Percentiles rank a stretch among this genome's conserved stretches.
These are phyloP conservation scores for Ochlodes sylvanus DNA, from an alignment of 2,888 invertebrate species.

Conservation along the genomic window DNA sequence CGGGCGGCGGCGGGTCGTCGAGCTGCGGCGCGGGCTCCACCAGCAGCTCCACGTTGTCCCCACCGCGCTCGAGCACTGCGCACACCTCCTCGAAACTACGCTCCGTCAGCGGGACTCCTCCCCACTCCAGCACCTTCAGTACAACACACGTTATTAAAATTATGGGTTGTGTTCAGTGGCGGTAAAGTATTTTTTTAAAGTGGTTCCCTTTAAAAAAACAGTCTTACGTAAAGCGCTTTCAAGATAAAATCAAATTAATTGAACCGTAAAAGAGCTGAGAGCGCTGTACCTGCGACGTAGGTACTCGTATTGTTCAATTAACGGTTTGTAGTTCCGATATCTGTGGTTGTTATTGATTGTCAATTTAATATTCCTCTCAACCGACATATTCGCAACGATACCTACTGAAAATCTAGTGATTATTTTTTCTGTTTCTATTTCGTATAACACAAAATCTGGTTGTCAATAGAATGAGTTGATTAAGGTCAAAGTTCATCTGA, in stretches of 20 bases:
- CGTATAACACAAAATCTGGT: too few relatives aligned
- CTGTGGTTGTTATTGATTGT: not conserved
- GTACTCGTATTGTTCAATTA: not conserved
- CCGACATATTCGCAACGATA: too few relatives aligned
- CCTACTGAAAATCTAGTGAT: too few relatives aligned
- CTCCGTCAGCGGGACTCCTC: slow-evolving; percentile 94
- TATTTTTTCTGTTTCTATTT: too few relatives aligned
- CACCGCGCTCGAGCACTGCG: slow-evolving; percentile 94
- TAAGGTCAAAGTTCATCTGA: too few relatives aligned
- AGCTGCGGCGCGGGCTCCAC: slow-evolving; percentile 94
- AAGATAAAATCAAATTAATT: not conserved
- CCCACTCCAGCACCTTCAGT: slow-evolving; percentile 94
- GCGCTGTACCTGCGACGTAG: not conserved
- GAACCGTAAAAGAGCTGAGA: not conserved
- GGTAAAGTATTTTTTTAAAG: too few relatives aligned
- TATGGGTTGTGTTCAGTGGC: not conserved
- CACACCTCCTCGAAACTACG: slow-evolving; percentile 97
- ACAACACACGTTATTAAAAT: not conserved
- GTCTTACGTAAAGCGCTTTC: not conserved
- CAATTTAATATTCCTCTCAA: not conserved
- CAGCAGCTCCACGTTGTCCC: slow-evolving; percentile 93
- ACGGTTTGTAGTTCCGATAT: slow-evolving; percentile 4
- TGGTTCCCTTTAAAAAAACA: too few relatives aligned
- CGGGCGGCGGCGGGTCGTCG: slow-evolving; percentile 81
- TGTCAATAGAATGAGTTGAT: too few relatives aligned